Evolutionary conservation across 2,113 vertebrate genomes (phyloP), one percentile per base, ranked within the genome.

Genomic region (Zeus faber): DNA sequence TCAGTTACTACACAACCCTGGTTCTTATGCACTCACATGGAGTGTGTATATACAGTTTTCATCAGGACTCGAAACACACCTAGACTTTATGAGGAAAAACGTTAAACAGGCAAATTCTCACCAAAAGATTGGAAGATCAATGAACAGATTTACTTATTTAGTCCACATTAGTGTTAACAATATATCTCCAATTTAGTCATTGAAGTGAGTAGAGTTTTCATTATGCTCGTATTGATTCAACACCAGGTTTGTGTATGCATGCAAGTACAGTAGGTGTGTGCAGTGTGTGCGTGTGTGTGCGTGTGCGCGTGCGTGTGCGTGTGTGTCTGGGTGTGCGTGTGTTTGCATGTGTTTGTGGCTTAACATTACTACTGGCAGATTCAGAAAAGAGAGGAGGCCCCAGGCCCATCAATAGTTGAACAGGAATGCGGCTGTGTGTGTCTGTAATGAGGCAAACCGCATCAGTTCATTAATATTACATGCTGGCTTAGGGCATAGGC

Each of bases 401-500:
- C 27, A 49, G 81, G 80, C 83, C 78, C 86, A 88, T 90, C 87
- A 88, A 89, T 88, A 88, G 74, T 88, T 87, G 77, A 88, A 73
- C 58, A 79, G 81, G 23, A 76, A 72, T 39, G 57, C 37, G 26
- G 82, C 78, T 68, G 74, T 87, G 79, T 82, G 79, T 77, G 70
- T 76, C 77, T 75, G 77, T 88, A 89, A 90, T 86, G 86, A 89
- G 82, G 76, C 76, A 54, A 72, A 86, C 75, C 67, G 79, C 78
- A 85, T 80, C 52, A 13, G 62, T 69, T 64, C 87, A 87, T 90
- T 80, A 88, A 89, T 89, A 89, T 89, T 89, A 81, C 72, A 90
- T 88, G 76, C 58, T 67, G 64, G 71, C 65, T 73, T 54, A 61
- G 41, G 73, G 65, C 76, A 63, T 46, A 52, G 70, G 62, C 57